These are phyloP conservation scores for Cassiopea xamachana DNA, from an alignment of 30 jellyfish, hydroid and myxozoan genomes.

Conservation along the genomic window DNA sequence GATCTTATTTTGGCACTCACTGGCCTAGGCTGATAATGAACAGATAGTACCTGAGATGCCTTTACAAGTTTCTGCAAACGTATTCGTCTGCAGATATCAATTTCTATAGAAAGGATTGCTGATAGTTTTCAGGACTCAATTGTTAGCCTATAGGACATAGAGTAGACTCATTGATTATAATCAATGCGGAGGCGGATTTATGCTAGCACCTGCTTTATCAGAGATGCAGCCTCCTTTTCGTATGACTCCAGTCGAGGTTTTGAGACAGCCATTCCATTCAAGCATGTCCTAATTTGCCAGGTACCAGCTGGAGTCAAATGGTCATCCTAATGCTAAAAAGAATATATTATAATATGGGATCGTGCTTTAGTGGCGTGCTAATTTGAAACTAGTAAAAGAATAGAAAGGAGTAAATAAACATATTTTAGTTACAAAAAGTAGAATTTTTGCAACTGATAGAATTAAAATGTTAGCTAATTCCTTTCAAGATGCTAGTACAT, in stretches of 20 bases:
- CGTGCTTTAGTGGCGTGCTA: slow-evolving; percentile 40
- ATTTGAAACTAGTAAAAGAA: background rate
- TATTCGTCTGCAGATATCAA: no score
- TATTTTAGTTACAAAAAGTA: background rate
- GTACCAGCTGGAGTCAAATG: slow-evolving; percentile 81
- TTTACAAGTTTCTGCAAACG: no score
- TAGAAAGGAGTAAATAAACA: background rate
- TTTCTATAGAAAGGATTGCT: no score
- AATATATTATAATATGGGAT: background rate
- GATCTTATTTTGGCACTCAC: no score
- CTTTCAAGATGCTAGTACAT: slow-evolving; percentile 46
- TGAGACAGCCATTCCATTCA: slow-evolving; percentile 64
- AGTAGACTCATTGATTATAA: no score
- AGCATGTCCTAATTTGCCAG: slow-evolving; percentile 71
- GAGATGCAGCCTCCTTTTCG: background rate
- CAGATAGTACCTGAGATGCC: no score
- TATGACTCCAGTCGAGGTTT: background rate
- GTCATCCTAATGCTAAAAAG: slow-evolving; percentile 19
- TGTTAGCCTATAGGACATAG: no score
- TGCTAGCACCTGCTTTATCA: background rate
- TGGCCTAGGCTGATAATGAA: no score
- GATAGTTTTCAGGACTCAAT: no score
- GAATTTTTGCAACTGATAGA: background rate
- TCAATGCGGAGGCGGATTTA: no score
- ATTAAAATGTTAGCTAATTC: slow-evolving; percentile 21